A percentile compares a stretch with the other conserved stretches of the same genome.
These are phyloP conservation scores for Papilio aristodemus DNA, from an alignment of 1,140 invertebrate species.

Conservation along the genomic window DNA sequence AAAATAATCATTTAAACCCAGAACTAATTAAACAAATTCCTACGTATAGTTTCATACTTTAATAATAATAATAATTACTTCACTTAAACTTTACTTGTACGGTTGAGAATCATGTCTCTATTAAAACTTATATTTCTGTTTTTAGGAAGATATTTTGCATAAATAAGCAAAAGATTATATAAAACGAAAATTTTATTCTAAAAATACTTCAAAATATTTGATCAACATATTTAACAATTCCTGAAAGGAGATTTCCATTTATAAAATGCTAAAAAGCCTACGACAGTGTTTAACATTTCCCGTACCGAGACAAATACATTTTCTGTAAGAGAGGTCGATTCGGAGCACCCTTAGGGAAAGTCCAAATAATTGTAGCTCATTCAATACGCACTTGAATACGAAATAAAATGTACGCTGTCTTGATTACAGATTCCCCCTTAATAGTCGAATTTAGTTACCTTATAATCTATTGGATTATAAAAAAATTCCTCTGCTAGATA, in stretches of 20 bases:
- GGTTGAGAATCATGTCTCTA: background rate
- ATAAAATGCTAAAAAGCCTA: conserved; percentile 23
- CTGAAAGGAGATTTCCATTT: background rate
- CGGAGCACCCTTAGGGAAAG: conserved; percentile 29
- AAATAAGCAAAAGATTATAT: too few relatives aligned
- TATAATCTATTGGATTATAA: background rate
- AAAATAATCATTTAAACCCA: background rate
- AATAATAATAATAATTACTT: background rate
- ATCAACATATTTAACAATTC: background rate
- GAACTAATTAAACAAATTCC: conserved; percentile 17
- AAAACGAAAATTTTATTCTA: too few relatives aligned
- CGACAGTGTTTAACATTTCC: conserved; percentile 22
- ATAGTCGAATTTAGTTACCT: background rate
- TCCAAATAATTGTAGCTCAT: conserved; percentile 30
- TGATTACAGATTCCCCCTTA: conserved; percentile 6
- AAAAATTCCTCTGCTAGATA: background rate
- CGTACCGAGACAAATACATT: conserved; percentile 27
- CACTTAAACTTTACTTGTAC: too few relatives aligned
- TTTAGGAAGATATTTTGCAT: background rate
- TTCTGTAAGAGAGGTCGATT: conserved; percentile 28
- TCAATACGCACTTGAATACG: conserved; percentile 20
- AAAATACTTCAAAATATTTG: background rate
- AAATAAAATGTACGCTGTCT: conserved; percentile 20
- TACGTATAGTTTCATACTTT: conserved; percentile 1
- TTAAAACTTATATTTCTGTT: background rate